These are phyloP conservation scores for Drosophila kambysellisi DNA, from an alignment of 2,888 invertebrate genomes.

Conservation along the genomic window DNA sequence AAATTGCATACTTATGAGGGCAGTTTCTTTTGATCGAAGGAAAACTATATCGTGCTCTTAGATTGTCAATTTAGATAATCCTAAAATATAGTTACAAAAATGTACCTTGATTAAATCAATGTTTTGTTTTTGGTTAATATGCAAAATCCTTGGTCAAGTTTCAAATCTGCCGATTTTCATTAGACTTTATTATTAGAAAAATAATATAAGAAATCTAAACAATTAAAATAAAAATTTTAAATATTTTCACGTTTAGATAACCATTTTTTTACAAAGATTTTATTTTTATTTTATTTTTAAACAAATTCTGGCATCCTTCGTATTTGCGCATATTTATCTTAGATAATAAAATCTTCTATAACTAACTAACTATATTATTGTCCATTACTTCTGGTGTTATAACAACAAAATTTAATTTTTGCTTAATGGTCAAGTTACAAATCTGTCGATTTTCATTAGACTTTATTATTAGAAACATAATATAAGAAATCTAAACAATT, in stretches of 20 bases:
- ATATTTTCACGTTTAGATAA: background rate
- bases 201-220: rapidly evolving
- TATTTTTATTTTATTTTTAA: too few relatives aligned
- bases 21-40: background rate
- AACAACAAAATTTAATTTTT: background rate
- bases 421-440: background rate
- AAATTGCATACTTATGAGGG: conserved; percentile 62
- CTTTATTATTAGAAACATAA: background rate
- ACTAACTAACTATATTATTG: background rate
- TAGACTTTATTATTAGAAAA: background rate
- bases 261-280: background rate
- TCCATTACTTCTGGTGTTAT: background rate
- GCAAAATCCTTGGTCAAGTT: background rate
- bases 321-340: background rate
- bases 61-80: background rate
- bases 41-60: background rate
- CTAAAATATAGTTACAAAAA: background rate
- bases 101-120: background rate
- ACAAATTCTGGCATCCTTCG: too few relatives aligned
- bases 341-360: background rate
- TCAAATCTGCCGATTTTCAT: background rate
- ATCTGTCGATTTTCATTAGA: background rate
- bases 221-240: background rate
- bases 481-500: rapidly evolving
- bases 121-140: background rate